A percentile compares a stretch with the other conserved stretches of the same genome.
phyloP scores from a whole-genome alignment of 2,113 vertebrate species.

The Brachypteracias leptosomus region DNA sequence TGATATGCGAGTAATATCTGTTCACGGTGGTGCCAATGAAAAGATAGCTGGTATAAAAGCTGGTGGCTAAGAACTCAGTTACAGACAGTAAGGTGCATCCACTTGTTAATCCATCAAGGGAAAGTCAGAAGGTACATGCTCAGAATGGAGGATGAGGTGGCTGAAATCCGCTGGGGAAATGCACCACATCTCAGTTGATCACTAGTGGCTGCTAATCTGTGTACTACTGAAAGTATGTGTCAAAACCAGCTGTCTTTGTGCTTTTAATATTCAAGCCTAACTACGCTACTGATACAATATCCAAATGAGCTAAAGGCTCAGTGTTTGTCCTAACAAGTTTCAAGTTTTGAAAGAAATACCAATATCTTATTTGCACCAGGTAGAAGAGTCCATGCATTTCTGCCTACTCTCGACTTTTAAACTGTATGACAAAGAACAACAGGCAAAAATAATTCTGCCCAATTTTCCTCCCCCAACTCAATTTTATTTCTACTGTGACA shows the following conservation, averaged over 20 bases:
- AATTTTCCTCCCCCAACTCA: background rate
- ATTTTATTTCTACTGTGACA: background rate
- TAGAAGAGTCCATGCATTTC: background rate
- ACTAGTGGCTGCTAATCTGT: background rate
- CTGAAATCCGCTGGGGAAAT: background rate
- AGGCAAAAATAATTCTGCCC: background rate
- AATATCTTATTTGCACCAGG: background rate
- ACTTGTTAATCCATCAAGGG: background rate
- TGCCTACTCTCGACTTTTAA: background rate
- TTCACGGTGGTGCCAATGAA: too few species aligned
- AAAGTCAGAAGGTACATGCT: background rate
- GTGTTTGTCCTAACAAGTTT: background rate
- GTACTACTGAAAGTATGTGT: background rate
- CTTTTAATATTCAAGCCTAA: background rate
- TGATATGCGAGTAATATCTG: rapidly evolving
- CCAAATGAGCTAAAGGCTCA: background rate
- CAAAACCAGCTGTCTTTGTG: background rate
- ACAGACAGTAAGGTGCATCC: background rate
- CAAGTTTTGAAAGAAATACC: background rate
- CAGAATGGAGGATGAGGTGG: background rate
- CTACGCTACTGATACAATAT: background rate
- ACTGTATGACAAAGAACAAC: background rate
- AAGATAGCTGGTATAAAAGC: background rate
- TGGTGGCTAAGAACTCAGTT: background rate
- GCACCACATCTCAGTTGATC: background rate